Conservation (phyloP, 1,140 invertebrate genomes). For the Asobara japonica region DNA sequence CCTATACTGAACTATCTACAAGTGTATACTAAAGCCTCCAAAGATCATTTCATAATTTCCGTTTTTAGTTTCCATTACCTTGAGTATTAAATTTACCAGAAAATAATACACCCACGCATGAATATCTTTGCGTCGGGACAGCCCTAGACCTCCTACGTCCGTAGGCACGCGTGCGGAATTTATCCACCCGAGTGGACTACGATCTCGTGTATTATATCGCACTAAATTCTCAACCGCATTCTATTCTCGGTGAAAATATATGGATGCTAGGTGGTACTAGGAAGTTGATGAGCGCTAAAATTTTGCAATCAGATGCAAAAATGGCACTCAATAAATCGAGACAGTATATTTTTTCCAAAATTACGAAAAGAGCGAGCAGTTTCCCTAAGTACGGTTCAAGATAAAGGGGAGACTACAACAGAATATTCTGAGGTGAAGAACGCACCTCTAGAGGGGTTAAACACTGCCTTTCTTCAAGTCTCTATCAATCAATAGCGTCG, state of each 20-base stretch:
- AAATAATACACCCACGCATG: conserved; percentile 46
- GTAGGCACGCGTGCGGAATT: conserved; percentile 14
- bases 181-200: conserved; percentile 16
- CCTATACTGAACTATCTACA: neutral
- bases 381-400: too few relatives aligned
- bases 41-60: conserved; percentile 47
- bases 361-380: too few relatives aligned
- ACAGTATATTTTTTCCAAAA: too few relatives aligned
- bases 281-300: neutral
- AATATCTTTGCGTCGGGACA: conserved; percentile 16
- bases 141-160: conserved; percentile 14
- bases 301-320: neutral
- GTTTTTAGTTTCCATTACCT: conserved; percentile 44
- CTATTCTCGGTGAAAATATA: neutral
- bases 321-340: neutral
- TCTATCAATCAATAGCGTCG: too few relatives aligned
- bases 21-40: conserved; percentile 9
- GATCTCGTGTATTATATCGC: neutral
- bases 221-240: conserved; percentile 5
- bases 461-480: too few relatives aligned
- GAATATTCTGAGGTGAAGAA: too few relatives aligned
- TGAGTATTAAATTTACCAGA: conserved; percentile 45
- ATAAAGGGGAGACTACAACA: too few relatives aligned
- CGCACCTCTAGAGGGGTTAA: too few relatives aligned
- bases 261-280: neutral